Base-by-base conservation (phyloP, 2,797 vertebrate species). In the Erethizon dorsatum region DNA sequence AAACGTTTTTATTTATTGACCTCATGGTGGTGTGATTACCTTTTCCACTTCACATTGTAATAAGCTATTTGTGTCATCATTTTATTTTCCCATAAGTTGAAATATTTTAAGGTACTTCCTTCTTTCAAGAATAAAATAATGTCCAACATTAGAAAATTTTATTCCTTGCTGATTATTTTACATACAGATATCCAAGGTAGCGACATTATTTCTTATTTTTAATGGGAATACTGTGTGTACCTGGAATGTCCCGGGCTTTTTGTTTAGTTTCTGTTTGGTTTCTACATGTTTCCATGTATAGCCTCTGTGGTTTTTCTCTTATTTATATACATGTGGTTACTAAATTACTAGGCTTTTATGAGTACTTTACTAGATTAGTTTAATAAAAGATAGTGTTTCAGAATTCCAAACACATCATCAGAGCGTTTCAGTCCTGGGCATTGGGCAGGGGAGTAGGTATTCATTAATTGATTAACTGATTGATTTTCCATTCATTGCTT, bases 1-100 rank as follows among this genome's bases (percentile, higher is more conserved):
- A 99, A 98, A 99, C 95, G 18, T 65, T 97, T 98, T 98, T 96
- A 97, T 97, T 98, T 98, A 98, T 97, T 98, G 97, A 98, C 97
- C 98, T 98, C 93, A 97, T 97, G 95, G 90, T 94, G 95, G 98
- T 98, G 97, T 97, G 85, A 96, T 99, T 98, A 98, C 98, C 3
- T 97, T 99, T 99, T 99, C 99, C 97, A 98, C 80, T 98, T 98
- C 28, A 95, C 95, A 67, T 96, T 97, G 83, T 83, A 82, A 69
- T 80, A 67, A 87, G n/a, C 82, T 94, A 50, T 71, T 52, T 75
- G 50, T 86, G 77, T 95, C 85, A 83, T 88, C 79, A 83, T 96
- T 98, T 94, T 91, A 85, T 89, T 63, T 80, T 28, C 24, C 71
- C 31, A 5, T 45, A 26, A 86, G 3, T 96, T 97, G 94, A 97